phyloP scores from a whole-genome alignment of 2,888 invertebrate species.

The Sclerodermus sp. region DNA sequence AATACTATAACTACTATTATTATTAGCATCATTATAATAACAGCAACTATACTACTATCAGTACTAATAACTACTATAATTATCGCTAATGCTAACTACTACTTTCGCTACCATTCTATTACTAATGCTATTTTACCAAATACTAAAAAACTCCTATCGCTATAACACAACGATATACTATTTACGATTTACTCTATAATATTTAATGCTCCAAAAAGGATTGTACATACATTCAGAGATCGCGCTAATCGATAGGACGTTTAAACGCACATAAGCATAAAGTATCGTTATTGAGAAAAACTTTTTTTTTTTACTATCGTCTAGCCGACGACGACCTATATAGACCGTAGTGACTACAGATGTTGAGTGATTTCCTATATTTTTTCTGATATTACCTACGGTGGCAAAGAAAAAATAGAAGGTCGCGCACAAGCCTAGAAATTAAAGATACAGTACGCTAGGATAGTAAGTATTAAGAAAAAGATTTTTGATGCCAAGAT shows the following conservation, averaged over 20 bases:
- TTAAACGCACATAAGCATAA: too few species aligned
- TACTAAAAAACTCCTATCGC: conserved; percentile 5
- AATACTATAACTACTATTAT: conserved; percentile 20
- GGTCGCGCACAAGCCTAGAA: not conserved
- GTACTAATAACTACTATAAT: conserved; percentile 22
- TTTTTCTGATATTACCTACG: too few species aligned
- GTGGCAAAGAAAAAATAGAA: too few species aligned
- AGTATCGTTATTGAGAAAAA: too few species aligned
- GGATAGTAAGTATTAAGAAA: conserved; percentile 3
- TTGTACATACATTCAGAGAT: not conserved
- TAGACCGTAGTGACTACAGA: too few species aligned
- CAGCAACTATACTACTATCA: conserved; percentile 27
- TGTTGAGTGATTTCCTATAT: too few species aligned
- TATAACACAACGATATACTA: conserved; percentile 2
- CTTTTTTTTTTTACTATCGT: too few species aligned
- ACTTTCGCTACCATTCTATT: conserved; percentile 8
- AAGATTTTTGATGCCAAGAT: conserved; percentile 17
- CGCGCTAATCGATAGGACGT: too few species aligned
- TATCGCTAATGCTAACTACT: conserved; percentile 21
- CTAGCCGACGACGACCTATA: too few species aligned
- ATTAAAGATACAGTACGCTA: not conserved
- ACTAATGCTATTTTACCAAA: conserved; percentile 11
- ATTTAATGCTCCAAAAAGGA: not conserved
- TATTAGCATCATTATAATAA: conserved; percentile 17
- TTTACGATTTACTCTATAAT: not conserved